phyloP scores from a whole-genome alignment of 1,140 invertebrate species.

The Capitella teleta region DNA sequence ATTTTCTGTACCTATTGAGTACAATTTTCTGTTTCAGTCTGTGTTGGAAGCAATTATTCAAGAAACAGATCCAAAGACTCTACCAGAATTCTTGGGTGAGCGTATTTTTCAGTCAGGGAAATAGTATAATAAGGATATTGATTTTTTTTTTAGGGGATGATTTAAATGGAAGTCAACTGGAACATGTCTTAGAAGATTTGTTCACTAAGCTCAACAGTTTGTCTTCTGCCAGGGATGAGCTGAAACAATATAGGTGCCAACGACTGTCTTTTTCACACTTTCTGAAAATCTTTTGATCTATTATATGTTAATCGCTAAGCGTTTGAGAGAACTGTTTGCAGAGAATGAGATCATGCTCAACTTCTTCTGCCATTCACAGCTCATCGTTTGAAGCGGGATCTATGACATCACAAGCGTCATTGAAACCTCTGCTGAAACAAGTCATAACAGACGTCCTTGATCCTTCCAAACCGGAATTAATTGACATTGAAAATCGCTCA shows the following conservation, averaged over 20 bases:
- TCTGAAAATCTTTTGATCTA: not conserved
- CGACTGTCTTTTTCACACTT: not conserved
- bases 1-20: not conserved
- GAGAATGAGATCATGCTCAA: too few relatives aligned
- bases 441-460: slow-evolving; percentile 34
- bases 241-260: slow-evolving; percentile 25
- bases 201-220: slow-evolving; percentile 23
- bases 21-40: not conserved
- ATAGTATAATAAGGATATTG: not conserved
- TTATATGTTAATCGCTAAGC: not conserved
- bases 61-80: not conserved
- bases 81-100: not conserved
- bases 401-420: slow-evolving; percentile 22
- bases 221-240: slow-evolving; percentile 15
- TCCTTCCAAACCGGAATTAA: slow-evolving; percentile 29
- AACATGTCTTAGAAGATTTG: slow-evolving; percentile 51
- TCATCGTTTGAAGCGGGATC: slow-evolving; percentile 24
- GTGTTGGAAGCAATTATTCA: not conserved
- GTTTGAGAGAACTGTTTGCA: slow-evolving; percentile 21
- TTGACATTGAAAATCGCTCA: slow-evolving; percentile 37
- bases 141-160: too few relatives aligned
- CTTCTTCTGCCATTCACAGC: too few relatives aligned
- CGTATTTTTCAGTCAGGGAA: not conserved
- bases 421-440: slow-evolving; percentile 30
- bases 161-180: too few relatives aligned